Evolutionary conservation across 1,140 invertebrate genomes (phyloP).

Genomic region (Papilio polytes): DNA sequence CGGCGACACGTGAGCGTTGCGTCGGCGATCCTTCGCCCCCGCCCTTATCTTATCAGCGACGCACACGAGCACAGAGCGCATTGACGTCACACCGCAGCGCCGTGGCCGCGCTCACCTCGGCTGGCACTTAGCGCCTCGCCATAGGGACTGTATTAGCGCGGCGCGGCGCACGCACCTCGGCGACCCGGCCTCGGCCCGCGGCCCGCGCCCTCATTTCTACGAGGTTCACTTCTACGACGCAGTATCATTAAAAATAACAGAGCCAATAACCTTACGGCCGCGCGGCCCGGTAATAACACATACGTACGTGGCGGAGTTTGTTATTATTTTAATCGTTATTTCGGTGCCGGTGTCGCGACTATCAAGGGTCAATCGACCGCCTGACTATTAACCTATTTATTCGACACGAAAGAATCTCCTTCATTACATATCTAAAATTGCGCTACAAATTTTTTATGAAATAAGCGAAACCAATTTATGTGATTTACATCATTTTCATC

Average conservation of each 20-base stretch:
- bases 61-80: conserved; percentile 65
- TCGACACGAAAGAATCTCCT: not conserved
- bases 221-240: conserved; percentile 61
- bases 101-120: not conserved
- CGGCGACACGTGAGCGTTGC: conserved; percentile 63
- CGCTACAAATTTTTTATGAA: not conserved
- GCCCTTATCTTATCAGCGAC: conserved; percentile 50
- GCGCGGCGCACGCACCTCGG: conserved; percentile 47
- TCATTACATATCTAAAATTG: not conserved
- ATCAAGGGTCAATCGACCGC: conserved; percentile 5
- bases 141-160: conserved; percentile 45
- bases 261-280: conserved; percentile 59
- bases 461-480: not conserved
- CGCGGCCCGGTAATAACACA: not conserved
- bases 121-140: conserved; percentile 48
- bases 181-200: conserved; percentile 56
- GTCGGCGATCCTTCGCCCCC: conserved; percentile 74
- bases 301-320: conserved; percentile 19
- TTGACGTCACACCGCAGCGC: conserved; percentile 68
- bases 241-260: conserved; percentile 52
- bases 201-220: conserved; percentile 60
- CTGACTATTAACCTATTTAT: conserved; percentile 34
- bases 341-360: conserved; percentile 8
- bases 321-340: conserved; percentile 37
- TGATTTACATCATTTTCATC: not conserved